Base-by-base conservation (phyloP, 2,888 invertebrate species). In the Phyto melanocephala region DNA sequence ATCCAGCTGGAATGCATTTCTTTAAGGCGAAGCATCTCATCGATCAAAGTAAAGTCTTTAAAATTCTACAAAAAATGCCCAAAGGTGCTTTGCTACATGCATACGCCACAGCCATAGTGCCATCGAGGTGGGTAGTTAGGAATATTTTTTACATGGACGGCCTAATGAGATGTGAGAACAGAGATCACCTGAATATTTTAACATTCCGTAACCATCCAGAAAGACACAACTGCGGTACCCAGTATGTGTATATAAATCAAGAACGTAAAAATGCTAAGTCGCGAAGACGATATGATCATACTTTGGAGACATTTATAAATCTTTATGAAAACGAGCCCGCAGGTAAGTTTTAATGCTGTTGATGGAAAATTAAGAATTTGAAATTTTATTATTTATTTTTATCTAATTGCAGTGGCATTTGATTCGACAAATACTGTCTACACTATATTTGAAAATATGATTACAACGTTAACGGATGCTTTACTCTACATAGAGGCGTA, bases 11-110 rank as follows among this genome's bases (percentile, higher is more conserved):
- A 0, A 87, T 90, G 78, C 93, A 93, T 87, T 94, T 94, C 84
- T 92, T 94, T 75, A 88, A 91, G 11, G 91, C 92, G 0, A 93
- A 92, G 78, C 72, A 88, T 0, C 84, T 91, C 1, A 93, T 94
- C 17, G 92, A 93, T 24, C 86, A 90, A 4, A 93, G 94, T 0
- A 86, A 90, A 40, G 92, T 94, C 0, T 94, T 93, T 84, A 86
- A 92, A 62, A 90, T 94, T 4, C 91, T 95, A 4, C 90, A 92
- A 67, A 89, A 89, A 74, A 90, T 95, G 90, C 94, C 95, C 0
- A 95, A 91, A 54, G 91, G 94, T 1, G 92, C 92, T 0, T 90
- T 92, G 0, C 88, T 94, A 0, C 94, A 94, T 86, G 88, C 91
- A 0, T 94, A 94, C 85, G 91, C 92, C 68, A 88, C 92, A 0